Evolutionary conservation across 1,140 invertebrate genomes (phyloP).

Genomic region (Drosophila nigrodunni): DNA sequence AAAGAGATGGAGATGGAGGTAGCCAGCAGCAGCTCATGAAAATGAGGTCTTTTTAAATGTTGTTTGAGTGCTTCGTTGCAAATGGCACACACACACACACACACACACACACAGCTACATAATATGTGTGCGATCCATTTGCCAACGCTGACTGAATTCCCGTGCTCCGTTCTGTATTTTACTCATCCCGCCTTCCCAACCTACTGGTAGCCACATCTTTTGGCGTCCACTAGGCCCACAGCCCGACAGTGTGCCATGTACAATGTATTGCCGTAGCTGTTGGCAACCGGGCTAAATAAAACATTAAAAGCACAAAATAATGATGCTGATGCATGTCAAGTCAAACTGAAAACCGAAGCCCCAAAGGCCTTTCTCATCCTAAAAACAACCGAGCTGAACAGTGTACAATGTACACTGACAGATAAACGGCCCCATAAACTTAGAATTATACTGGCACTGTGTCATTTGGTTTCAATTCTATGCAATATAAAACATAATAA

Average conservation of each 20-base stretch:
- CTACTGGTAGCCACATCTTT: slow-evolving; percentile 9
- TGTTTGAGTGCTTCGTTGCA: slow-evolving; percentile 78
- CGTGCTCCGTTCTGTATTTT: neutral
- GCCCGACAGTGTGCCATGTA: neutral
- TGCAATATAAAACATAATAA: too few relatives aligned
- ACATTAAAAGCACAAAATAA: slow-evolving; percentile 82
- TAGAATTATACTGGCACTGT: too few relatives aligned
- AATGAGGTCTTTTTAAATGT: slow-evolving; percentile 81
- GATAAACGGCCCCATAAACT: neutral
- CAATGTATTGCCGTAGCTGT: slow-evolving; percentile 55
- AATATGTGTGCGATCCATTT: slow-evolving; percentile 50
- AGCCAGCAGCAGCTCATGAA: slow-evolving; percentile 64
- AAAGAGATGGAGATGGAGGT: neutral
- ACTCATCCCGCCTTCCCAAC: neutral
- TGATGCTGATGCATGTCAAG: slow-evolving; percentile 81
- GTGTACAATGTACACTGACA: neutral
- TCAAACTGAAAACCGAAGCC: slow-evolving; percentile 76
- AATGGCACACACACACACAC: slow-evolving; percentile 51
- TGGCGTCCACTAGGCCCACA: slow-evolving; percentile 26
- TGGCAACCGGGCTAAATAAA: slow-evolving; percentile 75
- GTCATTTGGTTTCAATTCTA: too few relatives aligned
- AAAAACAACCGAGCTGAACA: neutral
- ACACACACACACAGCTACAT: slow-evolving; percentile 1
- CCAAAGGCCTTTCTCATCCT: slow-evolving; percentile 50
- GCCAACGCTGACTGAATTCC: slow-evolving; percentile 37